Base-by-base conservation (phyloP, 2,797 vertebrate species). In the Ataeniobius toweri region DNA sequence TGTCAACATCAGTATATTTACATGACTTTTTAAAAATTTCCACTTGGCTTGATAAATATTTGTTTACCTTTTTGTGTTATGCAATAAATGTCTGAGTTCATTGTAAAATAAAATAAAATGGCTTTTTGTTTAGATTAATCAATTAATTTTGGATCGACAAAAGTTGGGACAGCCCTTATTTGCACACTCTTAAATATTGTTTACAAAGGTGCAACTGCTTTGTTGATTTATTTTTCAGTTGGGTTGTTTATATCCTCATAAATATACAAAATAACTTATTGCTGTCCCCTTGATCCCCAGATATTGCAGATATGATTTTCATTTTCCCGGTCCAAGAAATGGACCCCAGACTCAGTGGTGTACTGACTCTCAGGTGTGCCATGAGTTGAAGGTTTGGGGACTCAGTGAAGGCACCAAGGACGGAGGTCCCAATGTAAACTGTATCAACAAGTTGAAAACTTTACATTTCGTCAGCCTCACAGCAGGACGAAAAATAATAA, bases 281-380 rank as follows among this genome's bases (percentile, higher is more conserved):
- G 73, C 22, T 76, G 65, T 85, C 80, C 48, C 65, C n/a, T 13
- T 83, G 73, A 89, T 88, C 76, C 79, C 39, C 44, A 41, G 51
- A 81, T 75, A 83, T 77, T 88, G 79, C 80, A 80, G 67, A 73
- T 68, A 82, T 78, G 80, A 89, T 85, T 79, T 89, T 86, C 80
- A 71, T 77, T 75, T 77, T 14, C 72, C 73, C 78, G 82, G 71
- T 86, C 74, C 50, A 78, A 75, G 71, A 90, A 80, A 87, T 84
- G 63, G n/a, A 79, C 78, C 68, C n/a, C 78, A 75, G 81, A 75
- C 74, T 83, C 58, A 36, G 70, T 71, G 61, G 75, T 28, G 44
- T 83, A 91, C 86, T 78, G 91, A 91, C 86, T 85, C 28, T 74
- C 63, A 65, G 83, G 85, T 39, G 63, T 9, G 36, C 20, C 7